Evolutionary conservation across 2,113 vertebrate species (phyloP).

Genomic region (Pithys albifrons): DNA sequence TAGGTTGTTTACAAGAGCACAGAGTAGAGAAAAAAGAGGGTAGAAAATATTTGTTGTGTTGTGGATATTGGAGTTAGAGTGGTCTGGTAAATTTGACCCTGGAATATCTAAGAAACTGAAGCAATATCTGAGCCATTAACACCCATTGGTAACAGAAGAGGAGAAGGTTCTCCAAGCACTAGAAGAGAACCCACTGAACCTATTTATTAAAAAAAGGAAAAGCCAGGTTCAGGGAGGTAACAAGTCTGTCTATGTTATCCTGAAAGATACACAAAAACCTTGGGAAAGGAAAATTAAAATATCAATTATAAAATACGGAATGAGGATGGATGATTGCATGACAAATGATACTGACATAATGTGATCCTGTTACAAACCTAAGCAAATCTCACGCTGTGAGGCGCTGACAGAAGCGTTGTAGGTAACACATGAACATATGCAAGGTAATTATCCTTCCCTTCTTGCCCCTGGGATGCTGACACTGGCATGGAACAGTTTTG

Average conservation of each 20-base stretch:
- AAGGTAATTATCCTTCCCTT: constrained; percentile 3
- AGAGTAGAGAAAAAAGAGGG: neutral
- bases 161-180: neutral
- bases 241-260: neutral
- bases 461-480: neutral
- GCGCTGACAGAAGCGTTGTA: neutral
- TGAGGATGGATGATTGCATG: neutral
- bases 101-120: neutral
- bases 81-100: neutral
- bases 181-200: neutral
- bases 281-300: neutral
- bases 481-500: neutral
- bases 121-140: neutral
- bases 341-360: neutral
- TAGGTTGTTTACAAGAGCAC: neutral
- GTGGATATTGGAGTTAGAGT: neutral
- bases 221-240: neutral
- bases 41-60: neutral
- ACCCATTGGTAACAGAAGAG: neutral
- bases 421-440: constrained; percentile 9
- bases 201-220: neutral
- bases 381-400: neutral
- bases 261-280: neutral
- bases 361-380: neutral
- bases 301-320: neutral